Percentiles rank a stretch among this genome's conserved stretches.
Evolutionary conservation across 2,888 invertebrate genomes (phyloP).

Genomic region (Noctua comes): DNA sequence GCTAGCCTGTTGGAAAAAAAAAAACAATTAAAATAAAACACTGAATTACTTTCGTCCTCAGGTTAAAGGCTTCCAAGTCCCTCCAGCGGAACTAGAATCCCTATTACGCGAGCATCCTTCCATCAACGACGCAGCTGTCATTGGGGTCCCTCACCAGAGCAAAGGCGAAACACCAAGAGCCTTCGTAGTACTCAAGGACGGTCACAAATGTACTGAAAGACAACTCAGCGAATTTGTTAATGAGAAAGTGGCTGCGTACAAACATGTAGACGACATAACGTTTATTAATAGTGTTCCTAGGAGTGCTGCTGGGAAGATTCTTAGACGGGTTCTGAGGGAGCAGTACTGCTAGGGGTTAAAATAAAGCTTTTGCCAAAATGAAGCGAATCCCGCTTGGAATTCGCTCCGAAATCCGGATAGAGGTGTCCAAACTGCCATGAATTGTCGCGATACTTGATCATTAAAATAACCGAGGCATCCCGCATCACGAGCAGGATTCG

Average conservation of each 20-base stretch:
- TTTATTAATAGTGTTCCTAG: slow-evolving; percentile 93
- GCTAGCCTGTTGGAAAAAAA: background rate
- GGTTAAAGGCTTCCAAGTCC: slow-evolving; percentile 94
- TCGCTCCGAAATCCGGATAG: background rate
- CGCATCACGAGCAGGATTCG: background rate
- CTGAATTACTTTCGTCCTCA: slow-evolving; percentile 56
- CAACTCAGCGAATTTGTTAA: slow-evolving; percentile 92
- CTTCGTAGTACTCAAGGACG: slow-evolving; percentile 90
- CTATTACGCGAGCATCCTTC: slow-evolving; percentile 93
- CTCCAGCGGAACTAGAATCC: slow-evolving; percentile 97
- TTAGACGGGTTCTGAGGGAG: slow-evolving; percentile 91
- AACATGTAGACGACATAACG: slow-evolving; percentile 93
- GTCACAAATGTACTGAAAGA: slow-evolving; percentile 78
- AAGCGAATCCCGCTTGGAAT: background rate
- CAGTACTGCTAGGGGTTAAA: slow-evolving; percentile 73
- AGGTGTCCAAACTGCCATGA: background rate
- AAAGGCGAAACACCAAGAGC: slow-evolving; percentile 95
- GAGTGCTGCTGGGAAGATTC: slow-evolving; percentile 94
- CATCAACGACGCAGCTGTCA: slow-evolving; percentile 95
- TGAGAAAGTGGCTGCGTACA: slow-evolving; percentile 94
- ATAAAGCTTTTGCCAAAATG: background rate
- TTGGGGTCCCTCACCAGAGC: slow-evolving; percentile 93
- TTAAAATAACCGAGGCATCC: background rate
- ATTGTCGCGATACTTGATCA: no score
- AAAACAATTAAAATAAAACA: background rate